Conservation (phyloP, 2,797 vertebrate genomes). For the Acipenser ruthenus region DNA sequence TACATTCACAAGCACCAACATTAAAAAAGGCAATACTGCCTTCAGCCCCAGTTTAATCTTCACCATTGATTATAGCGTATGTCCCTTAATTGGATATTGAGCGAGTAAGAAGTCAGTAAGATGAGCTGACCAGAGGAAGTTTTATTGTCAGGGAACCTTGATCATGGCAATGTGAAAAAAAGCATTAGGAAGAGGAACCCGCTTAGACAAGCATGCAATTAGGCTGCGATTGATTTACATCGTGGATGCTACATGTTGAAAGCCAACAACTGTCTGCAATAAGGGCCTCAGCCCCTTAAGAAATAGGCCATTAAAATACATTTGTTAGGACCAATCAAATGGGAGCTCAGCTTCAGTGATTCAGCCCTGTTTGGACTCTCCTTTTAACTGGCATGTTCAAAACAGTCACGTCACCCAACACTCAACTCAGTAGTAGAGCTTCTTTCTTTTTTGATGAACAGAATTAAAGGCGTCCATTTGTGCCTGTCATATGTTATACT, state of each 20-base stretch:
- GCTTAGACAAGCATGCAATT: conserved; percentile 28
- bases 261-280: background rate
- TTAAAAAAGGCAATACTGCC: background rate
- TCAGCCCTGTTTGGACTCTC: background rate
- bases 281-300: background rate
- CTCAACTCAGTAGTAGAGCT: too few species aligned
- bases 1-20: too few species aligned
- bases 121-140: conserved; percentile 23
- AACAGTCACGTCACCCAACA: background rate
- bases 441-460: too few species aligned
- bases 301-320: background rate
- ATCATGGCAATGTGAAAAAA: conserved; percentile 35
- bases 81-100: conserved; percentile 41
- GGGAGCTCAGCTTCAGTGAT: background rate
- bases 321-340: background rate
- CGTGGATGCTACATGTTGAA: too few species aligned
- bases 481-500: too few species aligned
- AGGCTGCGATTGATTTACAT: conserved; percentile 31
- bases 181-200: conserved; percentile 36
- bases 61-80: conserved; percentile 29
- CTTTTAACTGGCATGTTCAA: background rate
- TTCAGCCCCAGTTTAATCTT: conserved; percentile 24
- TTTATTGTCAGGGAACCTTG: conserved; percentile 32
- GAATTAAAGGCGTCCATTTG: too few species aligned
- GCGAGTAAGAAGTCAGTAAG: conserved; percentile 40